phyloP scores from a whole-genome alignment of 2,113 vertebrate species.

The Delphinapterus leucas region DNA sequence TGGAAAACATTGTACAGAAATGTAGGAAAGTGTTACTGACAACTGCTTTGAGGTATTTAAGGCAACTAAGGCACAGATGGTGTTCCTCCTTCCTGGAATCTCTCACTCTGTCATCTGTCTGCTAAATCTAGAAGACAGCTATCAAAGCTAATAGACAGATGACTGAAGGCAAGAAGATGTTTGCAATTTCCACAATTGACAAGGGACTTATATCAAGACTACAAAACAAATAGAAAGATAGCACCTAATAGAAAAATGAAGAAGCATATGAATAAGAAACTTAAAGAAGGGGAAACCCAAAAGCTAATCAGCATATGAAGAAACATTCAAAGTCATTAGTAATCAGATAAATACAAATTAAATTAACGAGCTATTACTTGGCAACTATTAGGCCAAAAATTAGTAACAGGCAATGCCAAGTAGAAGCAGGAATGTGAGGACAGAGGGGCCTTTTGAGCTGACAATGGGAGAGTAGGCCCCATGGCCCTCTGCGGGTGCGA shows the following conservation, averaged over 20 bases:
- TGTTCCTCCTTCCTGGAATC: neutral
- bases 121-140: neutral
- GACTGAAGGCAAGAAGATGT: neutral
- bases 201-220: neutral
- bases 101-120: neutral
- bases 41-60: neutral
- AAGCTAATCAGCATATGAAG: neutral
- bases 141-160: neutral
- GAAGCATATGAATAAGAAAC: neutral
- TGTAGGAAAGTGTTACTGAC: neutral
- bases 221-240: neutral
- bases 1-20: neutral
- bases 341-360: neutral
- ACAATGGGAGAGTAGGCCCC: neutral
- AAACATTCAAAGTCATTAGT: neutral
- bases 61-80: neutral
- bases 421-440: neutral
- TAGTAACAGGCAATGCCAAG: too few relatives aligned
- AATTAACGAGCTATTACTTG: neutral
- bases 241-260: neutral
- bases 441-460: neutral
- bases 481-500: rapidly evolving
- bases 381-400: neutral
- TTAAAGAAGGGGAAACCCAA: neutral
- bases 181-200: neutral